Evolutionary conservation across 2,797 vertebrate species (phyloP).

Genomic region (Cottoperca gobio): DNA sequence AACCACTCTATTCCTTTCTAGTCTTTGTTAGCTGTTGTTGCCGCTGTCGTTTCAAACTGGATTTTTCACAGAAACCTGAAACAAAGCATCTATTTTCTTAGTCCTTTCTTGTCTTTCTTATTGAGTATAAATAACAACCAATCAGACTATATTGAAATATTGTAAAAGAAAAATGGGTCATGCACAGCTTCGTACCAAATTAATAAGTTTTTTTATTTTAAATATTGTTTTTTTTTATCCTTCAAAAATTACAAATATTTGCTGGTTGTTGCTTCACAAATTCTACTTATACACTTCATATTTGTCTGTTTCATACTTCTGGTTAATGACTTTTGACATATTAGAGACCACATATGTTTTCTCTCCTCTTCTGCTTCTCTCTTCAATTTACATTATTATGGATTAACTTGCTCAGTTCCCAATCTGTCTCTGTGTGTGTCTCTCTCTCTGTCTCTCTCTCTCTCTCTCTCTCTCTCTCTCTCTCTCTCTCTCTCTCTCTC

Average conservation of each 20-base stretch:
- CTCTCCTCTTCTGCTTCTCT: background rate
- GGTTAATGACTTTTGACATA: too few relatives aligned
- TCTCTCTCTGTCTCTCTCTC: too few relatives aligned
- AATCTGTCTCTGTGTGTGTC: too few relatives aligned
- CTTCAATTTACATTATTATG: background rate
- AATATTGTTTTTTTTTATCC: too few relatives aligned
- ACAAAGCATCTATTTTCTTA: background rate
- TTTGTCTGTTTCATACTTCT: background rate
- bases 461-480: too few relatives aligned
- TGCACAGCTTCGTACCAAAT: background rate
- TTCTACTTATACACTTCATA: background rate
- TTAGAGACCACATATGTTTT: background rate
- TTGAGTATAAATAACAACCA: background rate
- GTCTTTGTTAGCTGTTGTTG: slow-evolving; percentile 9
- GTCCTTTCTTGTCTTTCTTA: too few relatives aligned
- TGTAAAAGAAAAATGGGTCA: background rate
- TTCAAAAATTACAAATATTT: too few relatives aligned
- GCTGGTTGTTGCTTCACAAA: background rate
- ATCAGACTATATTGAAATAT: background rate
- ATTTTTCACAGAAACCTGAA: background rate
- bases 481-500: too few relatives aligned
- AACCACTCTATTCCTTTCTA: background rate
- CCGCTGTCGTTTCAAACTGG: background rate
- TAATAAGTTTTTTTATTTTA: background rate
- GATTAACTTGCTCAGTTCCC: too few relatives aligned